Evolutionary conservation across 2,113 vertebrate genomes (phyloP).

Genomic region (Ovibos moschatus): DNA sequence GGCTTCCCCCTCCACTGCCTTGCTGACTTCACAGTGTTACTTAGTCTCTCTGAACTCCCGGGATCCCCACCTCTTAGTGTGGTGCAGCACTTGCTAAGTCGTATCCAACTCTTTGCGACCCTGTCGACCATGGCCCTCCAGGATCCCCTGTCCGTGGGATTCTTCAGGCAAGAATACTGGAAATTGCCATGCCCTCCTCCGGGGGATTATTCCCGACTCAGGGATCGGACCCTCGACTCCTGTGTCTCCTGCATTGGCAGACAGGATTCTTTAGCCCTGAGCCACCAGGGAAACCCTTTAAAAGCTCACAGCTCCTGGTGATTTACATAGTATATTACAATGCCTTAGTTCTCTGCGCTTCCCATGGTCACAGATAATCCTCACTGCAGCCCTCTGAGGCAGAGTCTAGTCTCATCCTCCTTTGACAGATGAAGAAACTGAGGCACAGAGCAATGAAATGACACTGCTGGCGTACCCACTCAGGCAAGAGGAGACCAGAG

Average conservation of each 20-base stretch:
- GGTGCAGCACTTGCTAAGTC: not conserved
- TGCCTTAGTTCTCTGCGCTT: not conserved
- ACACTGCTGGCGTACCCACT: not conserved
- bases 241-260: not conserved
- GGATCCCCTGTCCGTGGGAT: not conserved
- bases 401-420: not conserved
- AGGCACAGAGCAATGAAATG: not conserved
- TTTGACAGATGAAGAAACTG: not conserved
- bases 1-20: not conserved
- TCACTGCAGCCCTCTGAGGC: not conserved
- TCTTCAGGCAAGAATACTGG: not conserved
- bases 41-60: not conserved
- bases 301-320: not conserved
- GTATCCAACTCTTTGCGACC: not conserved
- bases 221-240: not conserved
- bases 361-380: not conserved
- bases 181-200: not conserved
- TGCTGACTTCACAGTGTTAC: not conserved
- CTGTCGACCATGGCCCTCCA: not conserved
- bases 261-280: not conserved
- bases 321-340: not conserved
- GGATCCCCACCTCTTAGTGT: not conserved
- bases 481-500: not conserved
- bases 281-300: not conserved
- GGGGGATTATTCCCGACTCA: not conserved